Percentiles rank a stretch among this genome's conserved stretches.
Conservation (phyloP, 2,888 invertebrate species). For the Acanthosepion esculentum region DNA sequence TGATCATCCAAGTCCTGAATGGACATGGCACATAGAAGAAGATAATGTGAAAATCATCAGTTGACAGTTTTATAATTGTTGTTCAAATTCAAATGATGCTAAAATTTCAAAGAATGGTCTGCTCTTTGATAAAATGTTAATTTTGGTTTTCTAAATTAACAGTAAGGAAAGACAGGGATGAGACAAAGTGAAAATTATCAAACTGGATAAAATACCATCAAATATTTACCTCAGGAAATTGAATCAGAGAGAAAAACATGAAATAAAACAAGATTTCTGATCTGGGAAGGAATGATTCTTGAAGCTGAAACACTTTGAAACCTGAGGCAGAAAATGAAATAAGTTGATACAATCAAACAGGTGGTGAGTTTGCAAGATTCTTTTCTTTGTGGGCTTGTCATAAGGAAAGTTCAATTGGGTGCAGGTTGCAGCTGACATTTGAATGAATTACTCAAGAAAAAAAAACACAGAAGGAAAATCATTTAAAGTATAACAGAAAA, state of each 20-base stretch:
- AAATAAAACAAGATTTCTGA: neutral
- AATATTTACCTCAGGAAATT: neutral
- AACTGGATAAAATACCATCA: neutral
- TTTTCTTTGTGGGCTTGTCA: neutral
- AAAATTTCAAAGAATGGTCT: too few relatives aligned
- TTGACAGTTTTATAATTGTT: too few relatives aligned
- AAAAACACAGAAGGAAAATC: neutral
- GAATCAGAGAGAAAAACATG: neutral
- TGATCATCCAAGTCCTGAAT: too few relatives aligned
- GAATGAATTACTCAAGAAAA: neutral
- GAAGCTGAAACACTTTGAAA: neutral
- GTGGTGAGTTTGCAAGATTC: neutral
- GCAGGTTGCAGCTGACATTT: neutral
- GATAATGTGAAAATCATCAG: too few relatives aligned
- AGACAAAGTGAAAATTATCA: neutral
- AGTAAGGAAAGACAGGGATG: neutral
- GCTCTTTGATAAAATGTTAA: neutral
- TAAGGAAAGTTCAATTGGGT: neutral
- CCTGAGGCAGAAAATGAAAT: neutral
- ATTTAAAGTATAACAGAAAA: too few relatives aligned
- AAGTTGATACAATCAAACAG: neutral
- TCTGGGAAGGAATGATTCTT: neutral
- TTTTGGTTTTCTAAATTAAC: neutral
- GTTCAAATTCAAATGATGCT: too few relatives aligned
- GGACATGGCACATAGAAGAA: too few relatives aligned